Evolutionary conservation across 2,888 invertebrate genomes (phyloP).

Genomic region (Dasysyrphus albostriatus): DNA sequence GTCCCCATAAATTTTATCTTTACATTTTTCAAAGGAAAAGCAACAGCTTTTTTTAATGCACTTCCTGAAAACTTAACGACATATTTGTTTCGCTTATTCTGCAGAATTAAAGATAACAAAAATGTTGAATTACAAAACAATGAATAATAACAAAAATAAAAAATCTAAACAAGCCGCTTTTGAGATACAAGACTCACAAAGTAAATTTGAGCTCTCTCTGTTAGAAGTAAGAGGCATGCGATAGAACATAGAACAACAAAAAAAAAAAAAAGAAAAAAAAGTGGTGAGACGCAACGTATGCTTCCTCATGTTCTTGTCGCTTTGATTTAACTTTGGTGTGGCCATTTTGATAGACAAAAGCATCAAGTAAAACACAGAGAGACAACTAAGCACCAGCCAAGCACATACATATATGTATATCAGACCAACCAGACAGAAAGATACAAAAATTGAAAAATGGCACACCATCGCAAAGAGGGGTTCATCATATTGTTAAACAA

Average conservation of each 20-base stretch:
- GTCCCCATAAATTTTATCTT: slow-evolving; percentile 37
- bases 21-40: slow-evolving; percentile 8
- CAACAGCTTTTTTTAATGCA: slow-evolving; percentile 17
- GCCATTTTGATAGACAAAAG: slow-evolving; percentile 46
- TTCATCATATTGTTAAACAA: slow-evolving; percentile 41
- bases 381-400: not conserved
- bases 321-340: slow-evolving; percentile 43
- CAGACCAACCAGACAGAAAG: slow-evolving; percentile 2
- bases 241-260: slow-evolving; percentile 16
- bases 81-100: slow-evolving; percentile 40
- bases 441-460: slow-evolving; percentile 41
- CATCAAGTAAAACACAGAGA: slow-evolving; percentile 32
- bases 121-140: slow-evolving; percentile 9
- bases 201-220: slow-evolving; percentile 36
- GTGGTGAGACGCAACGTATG: slow-evolving; percentile 27
- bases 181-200: slow-evolving; percentile 28
- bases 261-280: not conserved
- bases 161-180: slow-evolving; percentile 41
- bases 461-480: slow-evolving; percentile 36
- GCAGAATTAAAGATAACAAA: slow-evolving; percentile 65
- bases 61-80: slow-evolving; percentile 42
- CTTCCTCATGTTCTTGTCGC: slow-evolving; percentile 49
- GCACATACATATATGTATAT: not conserved
- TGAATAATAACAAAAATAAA: no score
- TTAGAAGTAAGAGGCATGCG: slow-evolving; percentile 37